Conservation (phyloP, 2,113 vertebrate species). For the Alligator mississippiensis region DNA sequence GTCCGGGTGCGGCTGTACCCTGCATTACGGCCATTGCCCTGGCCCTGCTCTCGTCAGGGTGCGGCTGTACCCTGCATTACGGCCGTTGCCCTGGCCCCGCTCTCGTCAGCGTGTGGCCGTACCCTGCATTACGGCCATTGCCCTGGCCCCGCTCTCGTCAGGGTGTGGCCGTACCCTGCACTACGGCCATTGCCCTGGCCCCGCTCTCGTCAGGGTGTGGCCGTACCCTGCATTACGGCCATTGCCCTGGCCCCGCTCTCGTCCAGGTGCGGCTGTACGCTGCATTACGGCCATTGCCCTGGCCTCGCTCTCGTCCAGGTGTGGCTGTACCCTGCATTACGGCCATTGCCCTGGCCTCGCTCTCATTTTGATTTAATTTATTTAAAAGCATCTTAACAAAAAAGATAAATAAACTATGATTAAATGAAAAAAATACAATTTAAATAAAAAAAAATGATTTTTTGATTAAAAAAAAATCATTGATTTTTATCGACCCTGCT, state of each 20-base stretch:
- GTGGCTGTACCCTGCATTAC: constrained; percentile 72
- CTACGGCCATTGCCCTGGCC: constrained; percentile 48
- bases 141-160: constrained; percentile 70
- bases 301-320: constrained; percentile 75
- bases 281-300: background rate
- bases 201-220: constrained; percentile 74
- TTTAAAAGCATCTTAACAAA: too few relatives aligned
- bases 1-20: too few relatives aligned
- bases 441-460: too few relatives aligned
- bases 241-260: constrained; percentile 63
- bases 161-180: constrained; percentile 46
- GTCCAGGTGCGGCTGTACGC: constrained; percentile 67
- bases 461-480: too few relatives aligned
- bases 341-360: constrained; percentile 73
- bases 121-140: constrained; percentile 40
- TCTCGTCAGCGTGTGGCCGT: constrained; percentile 62
- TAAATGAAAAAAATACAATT: too few relatives aligned
- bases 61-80: too few relatives aligned
- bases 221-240: background rate
- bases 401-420: too few relatives aligned
- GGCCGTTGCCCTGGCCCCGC: constrained; percentile 75
- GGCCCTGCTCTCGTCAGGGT: too few relatives aligned
- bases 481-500: too few relatives aligned
- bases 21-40: too few relatives aligned
- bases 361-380: too few relatives aligned